Conservation (phyloP, 2,888 invertebrate species). For the Phalangium opilio region DNA sequence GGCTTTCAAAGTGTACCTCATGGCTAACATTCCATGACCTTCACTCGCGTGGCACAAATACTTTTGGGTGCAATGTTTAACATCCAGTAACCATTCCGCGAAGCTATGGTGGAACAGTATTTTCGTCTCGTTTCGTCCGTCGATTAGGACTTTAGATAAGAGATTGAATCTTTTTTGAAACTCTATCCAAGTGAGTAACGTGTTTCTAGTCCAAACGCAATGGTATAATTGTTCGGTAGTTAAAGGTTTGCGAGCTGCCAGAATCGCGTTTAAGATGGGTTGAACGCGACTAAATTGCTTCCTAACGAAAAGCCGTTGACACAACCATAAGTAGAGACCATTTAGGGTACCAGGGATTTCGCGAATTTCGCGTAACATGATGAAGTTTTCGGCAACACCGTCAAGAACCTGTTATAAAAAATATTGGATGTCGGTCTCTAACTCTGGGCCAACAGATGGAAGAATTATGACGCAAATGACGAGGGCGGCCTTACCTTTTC, state of each 20-base stretch:
- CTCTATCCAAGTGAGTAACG: slow-evolving; percentile 58
- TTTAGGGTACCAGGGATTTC: slow-evolving; percentile 91
- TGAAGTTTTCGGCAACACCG: slow-evolving; percentile 82
- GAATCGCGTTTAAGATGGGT: slow-evolving; percentile 21
- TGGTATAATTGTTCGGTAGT: slow-evolving; percentile 64
- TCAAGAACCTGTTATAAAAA: slow-evolving; percentile 47
- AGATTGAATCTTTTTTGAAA: slow-evolving; percentile 61
- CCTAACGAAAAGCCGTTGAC: slow-evolving; percentile 77
- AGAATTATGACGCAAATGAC: no score
- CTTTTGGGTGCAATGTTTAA: slow-evolving; percentile 93
- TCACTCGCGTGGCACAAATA: slow-evolving; percentile 73
- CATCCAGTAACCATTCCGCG: slow-evolving; percentile 85
- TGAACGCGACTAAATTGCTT: slow-evolving; percentile 32
- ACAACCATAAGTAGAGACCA: slow-evolving; percentile 85
- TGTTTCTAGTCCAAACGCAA: slow-evolving; percentile 63
- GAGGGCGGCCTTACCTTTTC: no score
- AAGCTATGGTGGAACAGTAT: slow-evolving; percentile 86
- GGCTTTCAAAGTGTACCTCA: slow-evolving; percentile 48
- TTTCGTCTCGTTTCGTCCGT: slow-evolving; percentile 20
- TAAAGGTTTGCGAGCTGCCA: slow-evolving; percentile 72
- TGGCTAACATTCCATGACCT: slow-evolving; percentile 74
- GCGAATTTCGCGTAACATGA: slow-evolving; percentile 73
- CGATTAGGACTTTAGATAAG: slow-evolving; percentile 48
- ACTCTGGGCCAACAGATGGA: no score
- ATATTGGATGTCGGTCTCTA: no score